Evolutionary conservation across 2,797 vertebrate species (phyloP), one percentile per base, ranked within the genome.

Genomic region (Arctocebus calabarensis): DNA sequence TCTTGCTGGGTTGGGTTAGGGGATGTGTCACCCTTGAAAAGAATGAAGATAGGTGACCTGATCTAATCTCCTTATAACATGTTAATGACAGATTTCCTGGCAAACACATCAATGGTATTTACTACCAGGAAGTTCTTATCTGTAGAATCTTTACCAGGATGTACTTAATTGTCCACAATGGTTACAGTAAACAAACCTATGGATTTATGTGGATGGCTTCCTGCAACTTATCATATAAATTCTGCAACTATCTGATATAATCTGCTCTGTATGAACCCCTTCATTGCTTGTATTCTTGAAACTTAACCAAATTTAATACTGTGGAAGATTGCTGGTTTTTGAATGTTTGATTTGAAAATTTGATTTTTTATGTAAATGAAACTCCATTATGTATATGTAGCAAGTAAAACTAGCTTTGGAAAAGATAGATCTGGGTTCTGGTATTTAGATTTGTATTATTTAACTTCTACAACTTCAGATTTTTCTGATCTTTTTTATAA

Each of bases 401-500:
- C 20, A 45, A 83, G 37, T 78, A 68, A 68, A 32, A 57, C 7
- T 94, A 68, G 17, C 14, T 96, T 90, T 71, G 57, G 37, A 79
- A 95, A 90, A 84, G 29, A 43, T 17, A 70, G 22, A 4, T 32
- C 34, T 88, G 43, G 14, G 10, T 62, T 34, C 52, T 64, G 17
- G 14, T 9, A 73, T 86, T 91, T 92, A 73, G n/a, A 77, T 59
- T 77, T 64, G 12, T 85, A 11, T 52, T 66, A 82, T 45, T 83
- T 82, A 59, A 73, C 34, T 93, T 95, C 55, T 66, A 34, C 7
- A 45, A 70, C 2, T 13, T 57, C 13, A 37, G 7, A 27, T 71
- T 87, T 85, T 61, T 61, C n/a, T 73, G 48, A 52, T 74, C 17
- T 83, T 95, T 88, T 83, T 95, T 88, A 90, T 57, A 78, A 88